Base-by-base conservation (phyloP, 2,888 invertebrate genomes). In the Drosophila limbata region DNA sequence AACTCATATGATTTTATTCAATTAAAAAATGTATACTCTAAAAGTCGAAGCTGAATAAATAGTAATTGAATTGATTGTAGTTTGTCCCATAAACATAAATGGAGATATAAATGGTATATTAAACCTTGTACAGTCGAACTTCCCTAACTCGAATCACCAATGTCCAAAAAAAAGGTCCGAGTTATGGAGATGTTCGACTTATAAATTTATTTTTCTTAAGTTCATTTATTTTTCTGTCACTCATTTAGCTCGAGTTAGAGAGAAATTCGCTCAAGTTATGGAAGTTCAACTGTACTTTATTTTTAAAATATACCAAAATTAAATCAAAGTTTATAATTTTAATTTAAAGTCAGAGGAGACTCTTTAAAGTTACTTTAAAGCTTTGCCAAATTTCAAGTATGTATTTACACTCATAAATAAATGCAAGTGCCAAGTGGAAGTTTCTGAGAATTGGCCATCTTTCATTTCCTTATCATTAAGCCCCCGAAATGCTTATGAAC, bases 381-480 rank as follows among this genome's bases (percentile, higher is more conserved):
- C 31, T 47, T 31, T 31, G 11, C 1, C 11, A 5, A 6, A 19
- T 13, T 33, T 17, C 17, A 48, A 5, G 31, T 11, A 13, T 10
- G 35, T 35, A 21, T 40, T 52, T 52, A 44, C 33, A 15, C 37
- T 37, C 10, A 37, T n/a, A 47, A 57, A 28, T 11, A 47, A n/a
- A 15, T 6, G 11, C 19, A 37, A 21, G 11, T 50, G 39, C 31
- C 28, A 37, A 57, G 55, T 11, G 10, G 35, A 55, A 39, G 42
- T 62, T 42, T 19, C 28, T 37, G n/a, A 13, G 28, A 42, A 48
- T 56, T 57, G 39, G 39, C 64, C 65, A 73, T 77, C 48, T 63
- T 63, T 66, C 69, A 77, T 69, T 77, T 77, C 69, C 77, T 50
- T 66, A 45, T 53, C 77, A 77, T 77, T 77, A 66, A 77, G 15